A percentile compares a stretch with the other conserved stretches of the same genome.
Evolutionary conservation across 2,797 vertebrate genomes (phyloP).

Genomic region (Cossypha polioptera): DNA sequence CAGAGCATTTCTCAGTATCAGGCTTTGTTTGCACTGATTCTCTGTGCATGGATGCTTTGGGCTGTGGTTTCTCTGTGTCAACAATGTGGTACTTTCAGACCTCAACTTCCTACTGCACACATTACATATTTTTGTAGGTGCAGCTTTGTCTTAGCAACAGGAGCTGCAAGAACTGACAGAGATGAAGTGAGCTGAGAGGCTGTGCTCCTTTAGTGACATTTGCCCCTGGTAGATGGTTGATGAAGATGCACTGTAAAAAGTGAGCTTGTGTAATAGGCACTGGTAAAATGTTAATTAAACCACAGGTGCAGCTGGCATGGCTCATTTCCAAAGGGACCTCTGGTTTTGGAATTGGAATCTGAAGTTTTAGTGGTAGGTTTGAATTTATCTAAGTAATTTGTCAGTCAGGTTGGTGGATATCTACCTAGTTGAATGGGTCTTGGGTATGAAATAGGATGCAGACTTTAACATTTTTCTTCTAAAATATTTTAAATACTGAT

Average conservation of each 20-base stretch:
- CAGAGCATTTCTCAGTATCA: not conserved
- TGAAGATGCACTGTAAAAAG: not conserved
- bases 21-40: not conserved
- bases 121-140: not conserved
- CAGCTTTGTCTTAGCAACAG: not conserved
- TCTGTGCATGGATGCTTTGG: not conserved
- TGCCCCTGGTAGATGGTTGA: not conserved
- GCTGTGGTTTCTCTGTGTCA: constrained; percentile 26
- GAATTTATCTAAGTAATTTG: not conserved
- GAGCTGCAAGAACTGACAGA: not conserved
- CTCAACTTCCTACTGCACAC: constrained; percentile 32
- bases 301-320: not conserved
- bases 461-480: not conserved
- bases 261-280: not conserved
- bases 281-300: not conserved
- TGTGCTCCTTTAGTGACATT: not conserved
- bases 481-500: not conserved
- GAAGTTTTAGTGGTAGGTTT: not conserved
- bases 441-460: not conserved
- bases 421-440: not conserved
- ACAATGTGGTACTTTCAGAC: not conserved
- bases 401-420: not conserved
- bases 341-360: not conserved
- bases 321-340: not conserved
- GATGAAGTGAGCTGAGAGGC: not conserved